phyloP scores from a whole-genome alignment of 2,888 invertebrate genomes.

The Ferdinandea cuprea region DNA sequence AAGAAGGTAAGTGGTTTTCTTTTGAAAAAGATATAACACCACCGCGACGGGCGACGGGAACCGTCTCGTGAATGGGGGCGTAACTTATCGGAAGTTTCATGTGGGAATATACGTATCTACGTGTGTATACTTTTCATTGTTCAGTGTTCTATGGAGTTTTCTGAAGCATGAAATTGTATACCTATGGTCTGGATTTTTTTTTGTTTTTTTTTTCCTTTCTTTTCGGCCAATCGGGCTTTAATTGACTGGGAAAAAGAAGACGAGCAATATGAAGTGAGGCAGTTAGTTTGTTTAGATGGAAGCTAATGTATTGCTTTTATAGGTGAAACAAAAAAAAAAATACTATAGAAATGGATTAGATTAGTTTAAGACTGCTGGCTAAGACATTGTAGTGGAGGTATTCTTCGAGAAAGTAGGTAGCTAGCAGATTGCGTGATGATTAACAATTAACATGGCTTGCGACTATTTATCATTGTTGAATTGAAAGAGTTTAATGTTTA shows the following conservation, averaged over 20 bases:
- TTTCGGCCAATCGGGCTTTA: conserved; percentile 45
- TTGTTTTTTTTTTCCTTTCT: too few relatives aligned
- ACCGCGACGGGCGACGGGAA: not conserved
- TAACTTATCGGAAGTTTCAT: conserved; percentile 58
- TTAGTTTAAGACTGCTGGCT: not conserved
- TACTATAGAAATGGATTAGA: not conserved
- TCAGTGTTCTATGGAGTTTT: conserved; percentile 66
- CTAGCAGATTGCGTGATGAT: conserved; percentile 23
- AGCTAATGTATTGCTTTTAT: not conserved
- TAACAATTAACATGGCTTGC: conserved; percentile 30
- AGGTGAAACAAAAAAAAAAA: too few relatives aligned
- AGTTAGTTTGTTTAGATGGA: conserved; percentile 9
- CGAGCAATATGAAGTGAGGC: conserved; percentile 27
- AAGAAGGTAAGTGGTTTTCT: conserved; percentile 38
- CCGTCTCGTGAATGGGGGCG: conserved; percentile 52
- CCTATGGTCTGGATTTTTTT: conserved; percentile 10
- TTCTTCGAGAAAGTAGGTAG: not conserved
- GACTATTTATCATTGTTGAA: conserved; percentile 1
- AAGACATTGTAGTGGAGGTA: not conserved
- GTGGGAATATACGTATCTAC: too few relatives aligned
- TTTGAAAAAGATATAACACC: conserved; percentile 58
- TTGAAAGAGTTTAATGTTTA: not conserved
- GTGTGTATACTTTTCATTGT: conserved; percentile 28
- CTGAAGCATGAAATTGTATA: conserved; percentile 60
- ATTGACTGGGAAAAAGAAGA: conserved; percentile 20